Conservation (phyloP, 1,140 invertebrate genomes). For the Heterodera schachtii region DNA sequence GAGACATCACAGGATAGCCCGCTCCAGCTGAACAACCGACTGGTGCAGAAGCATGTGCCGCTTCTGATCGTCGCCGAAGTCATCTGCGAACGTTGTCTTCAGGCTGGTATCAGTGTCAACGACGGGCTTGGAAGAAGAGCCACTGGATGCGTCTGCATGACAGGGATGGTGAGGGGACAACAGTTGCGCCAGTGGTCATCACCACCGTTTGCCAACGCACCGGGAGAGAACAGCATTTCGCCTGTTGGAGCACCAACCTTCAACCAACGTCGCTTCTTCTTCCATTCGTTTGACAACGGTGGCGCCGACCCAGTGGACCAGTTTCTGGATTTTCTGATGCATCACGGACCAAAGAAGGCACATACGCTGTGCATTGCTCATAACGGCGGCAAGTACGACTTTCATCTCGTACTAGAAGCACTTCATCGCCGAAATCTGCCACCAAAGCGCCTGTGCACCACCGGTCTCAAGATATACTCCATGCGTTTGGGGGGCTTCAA, state of each 20-base stretch:
- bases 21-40: not conserved
- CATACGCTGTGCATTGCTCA: slow-evolving; percentile 4
- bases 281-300: slow-evolving; percentile 14
- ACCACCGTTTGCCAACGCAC: too few species aligned
- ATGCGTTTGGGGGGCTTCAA: not conserved
- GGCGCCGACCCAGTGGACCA: slow-evolving; percentile 17
- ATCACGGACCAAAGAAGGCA: not conserved
- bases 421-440: slow-evolving; percentile 2
- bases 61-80: slow-evolving; percentile 11
- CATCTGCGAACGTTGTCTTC: slow-evolving; percentile 24
- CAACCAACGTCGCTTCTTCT: slow-evolving; percentile 20
- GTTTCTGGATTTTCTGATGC: slow-evolving; percentile 15
- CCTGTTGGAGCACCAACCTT: not conserved
- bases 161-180: too few species aligned
- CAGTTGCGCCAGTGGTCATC: too few species aligned
- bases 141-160: too few species aligned
- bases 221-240: not conserved
- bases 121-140: too few species aligned
- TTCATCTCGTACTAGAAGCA: slow-evolving; percentile 15
- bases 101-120: slow-evolving; percentile 11
- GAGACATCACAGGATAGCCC: slow-evolving; percentile 9
- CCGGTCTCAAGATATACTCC: slow-evolving; percentile 24
- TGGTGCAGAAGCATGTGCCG: slow-evolving; percentile 21
- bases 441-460: slow-evolving; percentile 9
- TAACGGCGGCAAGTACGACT: slow-evolving; percentile 21